phyloP scores from a whole-genome alignment of 2,797 vertebrate species.

The Gallinago stenura region DNA sequence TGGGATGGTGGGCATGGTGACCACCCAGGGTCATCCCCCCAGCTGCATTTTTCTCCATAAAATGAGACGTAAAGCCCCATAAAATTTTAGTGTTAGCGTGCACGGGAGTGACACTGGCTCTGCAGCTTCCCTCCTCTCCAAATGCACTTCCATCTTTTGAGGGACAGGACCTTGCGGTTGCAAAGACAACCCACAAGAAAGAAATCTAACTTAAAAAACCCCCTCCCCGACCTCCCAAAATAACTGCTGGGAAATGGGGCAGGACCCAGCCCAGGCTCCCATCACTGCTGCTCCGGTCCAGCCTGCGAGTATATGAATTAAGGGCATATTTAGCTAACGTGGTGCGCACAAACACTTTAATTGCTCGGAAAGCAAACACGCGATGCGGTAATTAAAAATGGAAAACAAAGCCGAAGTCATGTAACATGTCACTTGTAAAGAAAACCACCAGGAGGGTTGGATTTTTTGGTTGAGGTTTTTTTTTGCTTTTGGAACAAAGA shows the following conservation, averaged over 20 bases:
- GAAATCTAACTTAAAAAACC: neutral
- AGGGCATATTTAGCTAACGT: neutral
- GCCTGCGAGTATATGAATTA: conserved; percentile 10
- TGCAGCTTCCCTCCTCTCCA: neutral
- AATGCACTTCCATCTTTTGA: neutral
- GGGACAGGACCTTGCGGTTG: fast-evolving
- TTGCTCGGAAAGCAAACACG: neutral
- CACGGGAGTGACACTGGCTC: neutral
- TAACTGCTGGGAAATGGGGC: fast-evolving
- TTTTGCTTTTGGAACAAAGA: conserved; percentile 18
- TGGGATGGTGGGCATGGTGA: neutral
- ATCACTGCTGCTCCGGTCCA: neutral
- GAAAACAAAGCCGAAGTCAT: conserved; percentile 9
- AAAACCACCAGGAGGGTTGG: neutral
- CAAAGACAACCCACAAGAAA: neutral
- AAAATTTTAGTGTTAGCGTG: fast-evolving
- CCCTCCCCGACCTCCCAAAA: neutral
- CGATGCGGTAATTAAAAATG: neutral
- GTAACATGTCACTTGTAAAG: neutral
- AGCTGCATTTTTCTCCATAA: neutral
- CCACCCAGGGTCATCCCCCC: too few relatives aligned
- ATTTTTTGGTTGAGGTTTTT: neutral
- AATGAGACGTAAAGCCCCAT: neutral
- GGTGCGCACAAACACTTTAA: neutral
- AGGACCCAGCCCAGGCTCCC: neutral